Evolutionary conservation across 2,888 invertebrate genomes (phyloP).

Genomic region (Didymodactylos carnosus): DNA sequence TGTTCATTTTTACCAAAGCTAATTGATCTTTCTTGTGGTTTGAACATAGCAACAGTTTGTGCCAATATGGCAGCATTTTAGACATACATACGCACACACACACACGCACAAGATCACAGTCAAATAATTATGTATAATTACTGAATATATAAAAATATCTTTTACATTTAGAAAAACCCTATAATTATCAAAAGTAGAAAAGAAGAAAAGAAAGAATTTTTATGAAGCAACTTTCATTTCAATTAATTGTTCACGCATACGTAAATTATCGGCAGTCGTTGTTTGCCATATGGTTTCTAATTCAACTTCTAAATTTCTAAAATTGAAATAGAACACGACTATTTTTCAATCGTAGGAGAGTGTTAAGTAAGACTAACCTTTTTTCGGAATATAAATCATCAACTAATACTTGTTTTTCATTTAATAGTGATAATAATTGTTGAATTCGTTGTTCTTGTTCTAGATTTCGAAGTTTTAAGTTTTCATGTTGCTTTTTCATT

Average conservation of each 20-base stretch:
- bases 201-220: no score
- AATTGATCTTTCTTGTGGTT: no score
- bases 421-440: slow-evolving; percentile 24
- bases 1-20: no score
- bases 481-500: slow-evolving; percentile 27
- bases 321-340: slow-evolving; percentile 7
- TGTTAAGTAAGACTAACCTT: slow-evolving; percentile 18
- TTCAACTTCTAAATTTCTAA: slow-evolving; percentile 27
- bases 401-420: slow-evolving; percentile 26
- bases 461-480: slow-evolving; percentile 24
- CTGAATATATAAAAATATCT: no score
- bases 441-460: slow-evolving; percentile 31
- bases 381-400: slow-evolving; percentile 21
- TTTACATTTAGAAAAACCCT: no score
- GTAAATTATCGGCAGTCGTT: slow-evolving; percentile 26
- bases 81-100: no score
- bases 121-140: no score
- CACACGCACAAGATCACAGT: no score
- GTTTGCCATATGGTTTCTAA: slow-evolving; percentile 31
- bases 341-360: neutral
- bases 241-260: slow-evolving; percentile 23
- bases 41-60: no score
- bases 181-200: no score
- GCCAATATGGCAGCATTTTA: no score
- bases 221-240: no score